Base-by-base conservation (phyloP, 2,113 vertebrate genomes). In the Ptilonorhynchus violaceus region DNA sequence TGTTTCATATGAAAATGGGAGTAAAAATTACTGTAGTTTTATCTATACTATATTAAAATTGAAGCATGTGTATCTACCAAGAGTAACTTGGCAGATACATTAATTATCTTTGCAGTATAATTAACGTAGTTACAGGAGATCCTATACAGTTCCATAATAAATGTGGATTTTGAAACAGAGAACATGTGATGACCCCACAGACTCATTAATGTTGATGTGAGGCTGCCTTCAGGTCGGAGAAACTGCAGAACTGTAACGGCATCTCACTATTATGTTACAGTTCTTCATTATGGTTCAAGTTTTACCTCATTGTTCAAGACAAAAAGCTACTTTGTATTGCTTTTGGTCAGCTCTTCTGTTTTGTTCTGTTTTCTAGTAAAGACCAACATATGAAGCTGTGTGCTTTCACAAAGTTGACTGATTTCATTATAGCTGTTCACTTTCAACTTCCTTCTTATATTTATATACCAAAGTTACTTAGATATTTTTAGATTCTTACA, bases 1-100 rank as follows among this genome's bases (percentile, higher is more conserved):
- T 27, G 5, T 72, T 92, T 55, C 3, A 0, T 75, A 18, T 33
- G 24, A 82, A 82, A 55, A 4, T 20, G 10, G 0, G 0, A 55
- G 7, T 63, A 62, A 58, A 82, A 88, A 64, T 47, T 59, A 39
- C 13, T 62, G 42, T 35, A 24, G 23, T 68, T 76, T 73, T 77
- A 25, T 10, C 6, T 35, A 2, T 37, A 28, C 6, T 46, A 0
- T 49, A 21, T 62, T 74, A 62, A 50, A 59, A 37, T 33, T 59
- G 19, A 60, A 42, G 6, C 19, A 5, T 15, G 1, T 58, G 2
- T 84, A 13, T 73, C n/a, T 73, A 4, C 27, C 8, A 50, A 42
- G 49, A 72, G 15, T 75, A 88, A 79, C 35, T 41, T 62, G 50
- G 50, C 27, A 27, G 15, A 52, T 28, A 52, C 15, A 28, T 52